Evolutionary conservation across 2,113 vertebrate genomes (phyloP), one percentile per base, ranked within the genome.

Genomic region (Chiloscyllium plagiosum): DNA sequence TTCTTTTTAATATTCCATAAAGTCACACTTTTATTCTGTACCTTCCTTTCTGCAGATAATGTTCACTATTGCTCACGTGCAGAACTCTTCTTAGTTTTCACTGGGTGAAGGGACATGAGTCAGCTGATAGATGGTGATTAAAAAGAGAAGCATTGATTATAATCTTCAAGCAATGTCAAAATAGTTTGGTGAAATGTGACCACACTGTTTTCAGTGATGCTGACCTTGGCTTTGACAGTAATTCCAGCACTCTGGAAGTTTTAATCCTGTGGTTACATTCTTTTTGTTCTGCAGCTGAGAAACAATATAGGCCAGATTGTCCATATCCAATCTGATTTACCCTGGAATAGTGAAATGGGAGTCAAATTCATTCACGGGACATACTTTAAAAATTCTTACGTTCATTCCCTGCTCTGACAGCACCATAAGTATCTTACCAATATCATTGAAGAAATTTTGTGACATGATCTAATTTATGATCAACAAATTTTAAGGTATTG

Each of bases 401-500:
- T n/a, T 76, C 29, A 76, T 76, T 76, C 72, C 8, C 12, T 26
- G 72, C 26, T 10, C 72, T 29, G 72, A 24, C 69, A 70, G 5
- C 24, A 22, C 72, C 26, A n/a, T 33, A 7, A 33, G 12, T 76
- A 33, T 33, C 72, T 76, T 12, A 76, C 33, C 29, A 10, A 33
- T n/a, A 76, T 76, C 26, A 76, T 33, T 76, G 70, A 76, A 76
- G 29, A 95, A 72, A 52, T 95, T 50, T 72, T 95, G 24, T 95
- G 52, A 52, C 52, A 90, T 90, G 87, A 90, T 90, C 87, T 90
- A 56, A 90, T 90, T 90, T 70, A 42, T 70, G 61, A 65, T 94
- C 33, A 37, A 42, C 90, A 68, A 70, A 94, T 29, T 70, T 26
- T 70, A 29, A 52, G 29, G 26, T 76, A 72, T 52, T 76, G 94